phyloP scores from a whole-genome alignment of 2,797 vertebrate species.

The Gallinago solitaria region DNA sequence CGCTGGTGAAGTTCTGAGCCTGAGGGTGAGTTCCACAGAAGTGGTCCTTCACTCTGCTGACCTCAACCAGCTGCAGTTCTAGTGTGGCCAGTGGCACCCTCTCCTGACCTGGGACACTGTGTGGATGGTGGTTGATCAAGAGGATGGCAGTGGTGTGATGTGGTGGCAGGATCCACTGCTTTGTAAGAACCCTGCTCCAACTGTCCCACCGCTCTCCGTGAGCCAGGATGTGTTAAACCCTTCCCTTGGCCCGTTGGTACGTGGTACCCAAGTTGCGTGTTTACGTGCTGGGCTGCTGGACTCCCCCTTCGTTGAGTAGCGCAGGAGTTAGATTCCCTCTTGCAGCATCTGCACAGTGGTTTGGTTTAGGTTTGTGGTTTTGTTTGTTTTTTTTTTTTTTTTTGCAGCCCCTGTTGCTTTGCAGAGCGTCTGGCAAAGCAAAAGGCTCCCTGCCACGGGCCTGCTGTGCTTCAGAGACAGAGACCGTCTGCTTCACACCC shows the following conservation, averaged over 20 bases:
- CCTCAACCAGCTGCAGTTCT: neutral
- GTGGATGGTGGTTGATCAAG: neutral
- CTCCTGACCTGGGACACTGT: neutral
- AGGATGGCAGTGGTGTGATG: neutral
- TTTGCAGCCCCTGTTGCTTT: neutral
- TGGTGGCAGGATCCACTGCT: neutral
- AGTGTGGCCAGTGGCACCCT: neutral
- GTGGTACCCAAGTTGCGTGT: neutral
- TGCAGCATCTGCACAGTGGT: neutral
- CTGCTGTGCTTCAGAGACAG: neutral
- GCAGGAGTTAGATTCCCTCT: neutral
- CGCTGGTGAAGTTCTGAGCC: neutral
- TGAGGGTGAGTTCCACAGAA: neutral
- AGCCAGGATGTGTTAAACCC: neutral
- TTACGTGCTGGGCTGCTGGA: neutral
- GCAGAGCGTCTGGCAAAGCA: neutral
- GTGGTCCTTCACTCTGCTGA: neutral
- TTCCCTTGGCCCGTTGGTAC: neutral
- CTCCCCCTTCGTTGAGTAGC: fast-evolving
- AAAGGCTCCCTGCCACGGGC: neutral
- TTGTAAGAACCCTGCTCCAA: neutral
- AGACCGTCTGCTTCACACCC: neutral
- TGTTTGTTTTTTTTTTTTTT: neutral
- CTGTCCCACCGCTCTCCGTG: neutral
- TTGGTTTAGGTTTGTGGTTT: too few relatives aligned